phyloP scores from a whole-genome alignment of 2,888 invertebrate genomes.

The Pterobdella sp. region DNA sequence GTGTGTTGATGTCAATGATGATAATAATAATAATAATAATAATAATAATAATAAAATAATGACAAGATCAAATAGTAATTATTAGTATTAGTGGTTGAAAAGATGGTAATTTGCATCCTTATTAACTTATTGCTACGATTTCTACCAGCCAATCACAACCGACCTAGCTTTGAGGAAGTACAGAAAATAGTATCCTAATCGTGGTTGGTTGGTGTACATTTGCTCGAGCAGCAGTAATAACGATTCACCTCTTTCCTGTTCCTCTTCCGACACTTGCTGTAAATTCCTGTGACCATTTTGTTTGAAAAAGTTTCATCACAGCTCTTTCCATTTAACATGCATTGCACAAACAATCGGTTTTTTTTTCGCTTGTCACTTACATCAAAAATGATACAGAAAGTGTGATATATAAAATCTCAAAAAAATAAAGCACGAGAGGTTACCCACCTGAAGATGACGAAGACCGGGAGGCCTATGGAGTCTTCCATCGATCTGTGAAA shows the following conservation, averaged over 20 bases:
- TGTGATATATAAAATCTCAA: neutral
- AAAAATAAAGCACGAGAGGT: neutral
- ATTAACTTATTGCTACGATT: too few species aligned
- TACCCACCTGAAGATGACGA: conserved; percentile 65
- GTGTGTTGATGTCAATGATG: conserved; percentile 9
- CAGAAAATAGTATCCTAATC: conserved; percentile 74
- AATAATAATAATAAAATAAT: neutral
- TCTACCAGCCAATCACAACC: too few species aligned
- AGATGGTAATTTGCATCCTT: neutral
- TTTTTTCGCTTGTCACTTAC: neutral
- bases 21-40: conserved; percentile 9
- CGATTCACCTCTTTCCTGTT: conserved; percentile 69
- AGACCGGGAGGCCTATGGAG: conserved; percentile 73
- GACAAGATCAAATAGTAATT: neutral
- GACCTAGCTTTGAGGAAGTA: conserved; percentile 72
- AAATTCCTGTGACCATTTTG: conserved; percentile 58
- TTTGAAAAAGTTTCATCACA: neutral
- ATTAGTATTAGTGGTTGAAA: neutral
- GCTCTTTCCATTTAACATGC: neutral
- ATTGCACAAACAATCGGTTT: neutral
- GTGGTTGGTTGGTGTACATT: conserved; percentile 63
- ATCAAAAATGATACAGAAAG: neutral
- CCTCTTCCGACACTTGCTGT: conserved; percentile 64
- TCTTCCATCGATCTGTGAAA: conserved; percentile 57
- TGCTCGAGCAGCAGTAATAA: conserved; percentile 72